Base-by-base conservation (phyloP, 2,888 invertebrate species). In the Dorcus hopei region DNA sequence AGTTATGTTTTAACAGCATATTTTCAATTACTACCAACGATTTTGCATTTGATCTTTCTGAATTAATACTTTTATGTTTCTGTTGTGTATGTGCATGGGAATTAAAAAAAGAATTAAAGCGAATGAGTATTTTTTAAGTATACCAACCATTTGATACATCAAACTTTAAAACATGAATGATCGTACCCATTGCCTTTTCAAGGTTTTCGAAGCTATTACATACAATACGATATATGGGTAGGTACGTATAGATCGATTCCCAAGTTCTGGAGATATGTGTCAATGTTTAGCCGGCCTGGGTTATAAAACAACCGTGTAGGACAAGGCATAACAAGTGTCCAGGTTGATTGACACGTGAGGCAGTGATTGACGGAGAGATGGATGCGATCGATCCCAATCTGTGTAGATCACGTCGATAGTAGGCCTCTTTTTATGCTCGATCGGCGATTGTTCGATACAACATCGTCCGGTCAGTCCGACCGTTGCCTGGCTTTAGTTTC, bases 351-450 rank as follows among this genome's bases (percentile, higher is more conserved):
- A 78, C 79, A 78, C 78, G 77, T 77, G 77, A 75, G 73, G 72
- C 71, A 73, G 73, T 78, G 77, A 78, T 77, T 78, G 79, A 78
- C 78, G 72, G 72, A 67, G 72, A 77, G 77, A 77, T 77, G 74
- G 76, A 77, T 77, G 75, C 76, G 77, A 77, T 78, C 74, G 78
- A 78, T 77, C 74, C 72, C 75, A 76, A 78, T 78, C 79, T 76
- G 77, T 77, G 77, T 78, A 78, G 79, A 78, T 78, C 77, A 77
- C 60, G 58, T 49, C 52, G 49, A 49, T 49, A 49, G 38, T 14
- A 26, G 49, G 26, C 49, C 49, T 33, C 38, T 49, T 49, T 45
- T 45, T 49, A 38, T 49, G 49, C 49, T 38, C 49, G 11, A 41
- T 41, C 45, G 45, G 19, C 45, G 45, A 45, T 45, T 45, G 45